Base-by-base conservation (phyloP, 2,888 invertebrate species). In the Pristionchus exspectatus region DNA sequence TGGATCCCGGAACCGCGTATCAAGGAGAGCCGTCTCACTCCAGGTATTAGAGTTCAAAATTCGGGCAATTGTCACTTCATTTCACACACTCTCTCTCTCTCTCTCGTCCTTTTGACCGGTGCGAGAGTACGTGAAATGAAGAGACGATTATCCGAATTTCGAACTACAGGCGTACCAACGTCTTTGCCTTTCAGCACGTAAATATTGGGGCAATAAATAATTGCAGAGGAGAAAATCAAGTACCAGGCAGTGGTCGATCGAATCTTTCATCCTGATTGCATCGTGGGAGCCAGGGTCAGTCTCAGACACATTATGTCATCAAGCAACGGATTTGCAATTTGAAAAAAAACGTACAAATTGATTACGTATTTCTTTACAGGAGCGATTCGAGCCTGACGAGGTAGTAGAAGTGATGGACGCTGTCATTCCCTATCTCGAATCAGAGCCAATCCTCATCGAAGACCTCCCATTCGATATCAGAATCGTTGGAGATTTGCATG, bases 391-490 rank as follows among this genome's bases (percentile, higher is more conserved):
- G 3, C 33, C 74, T 1, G 3, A 30, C 9, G 74, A 74, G 1
- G 74, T 74, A 4, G 30, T 74, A 3, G 74, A 74, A 12, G 38
- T 74, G 5, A 9, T 30, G 24, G 16, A 5, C 1, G 14, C 5
- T 21, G n/a, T 38, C 1, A 7, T 30, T 33, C 30, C n/a, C 16
- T 74, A 74, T 24, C 74, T 74, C 74, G 10, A 33, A 27, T 33
- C 30, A 14, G 74, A 74, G 21, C 74, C 74, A 5, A 74, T 74
- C 38, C 74, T 74, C 7, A 74, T 74, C 38, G 74, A 74, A 74
- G 69, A 69, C 69, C 14, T 69, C 24, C 69, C 69, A 2, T n/a
- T 5, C 16, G 69, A n/a, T 27, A 69, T 69, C 14, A 27, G 2
- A 1, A n/a, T 69, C 27, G 69, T 27, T n/a, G 30, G 27, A 4